Evolutionary conservation across 1,140 invertebrate genomes (phyloP), one percentile per base, ranked within the genome.

Genomic region (Drosophila saltans): DNA sequence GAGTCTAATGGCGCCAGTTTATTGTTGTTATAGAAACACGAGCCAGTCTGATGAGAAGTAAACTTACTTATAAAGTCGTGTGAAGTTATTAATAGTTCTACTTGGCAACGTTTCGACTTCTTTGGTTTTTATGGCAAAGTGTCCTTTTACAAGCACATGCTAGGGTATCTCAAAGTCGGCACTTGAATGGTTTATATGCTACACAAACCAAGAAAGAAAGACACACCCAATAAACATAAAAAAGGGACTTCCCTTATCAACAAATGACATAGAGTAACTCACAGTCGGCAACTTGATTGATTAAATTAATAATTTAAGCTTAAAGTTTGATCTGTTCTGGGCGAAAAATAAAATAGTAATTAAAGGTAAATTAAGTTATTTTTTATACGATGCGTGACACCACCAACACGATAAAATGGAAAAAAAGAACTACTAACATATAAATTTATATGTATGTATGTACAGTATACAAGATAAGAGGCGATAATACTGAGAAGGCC

Each of bases 311-410:
- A 36, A 0, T 43, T 52, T 24, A 26, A 52, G 8, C 33, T 48
- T 10, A 21, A 52, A 26, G 21, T 52, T 9, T 48, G 41, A 43
- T 43, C 63, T 64, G 66, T 43, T 36, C 39, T 65, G 62, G 64
- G 26, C 24, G 4, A 59, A 60, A 10, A 41, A 43, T 59, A 60
- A 71, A 67, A 36, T 36, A 67, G 45, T 52, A 26, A 52, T 52
- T 26, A 61, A 66, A 72, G 64, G 68, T 48, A 67, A 75, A 48
- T 69, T 69, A 56, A 69, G 57, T 69, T 48, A 69, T 75, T 75
- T 56, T 75, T 41, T 68, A 72, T 69, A 55, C 55, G 69, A 68
- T 75, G 64, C 39, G 72, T 68, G 58, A 75, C 72, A 75, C 72
- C 24, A 52, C 8, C 21, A 26, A 52, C 45, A 52, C 45, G 45